Percentiles rank a stretch among this genome's conserved stretches.
Conservation (phyloP, 2,888 invertebrate genomes). For the Sceliomorpha sp. region DNA sequence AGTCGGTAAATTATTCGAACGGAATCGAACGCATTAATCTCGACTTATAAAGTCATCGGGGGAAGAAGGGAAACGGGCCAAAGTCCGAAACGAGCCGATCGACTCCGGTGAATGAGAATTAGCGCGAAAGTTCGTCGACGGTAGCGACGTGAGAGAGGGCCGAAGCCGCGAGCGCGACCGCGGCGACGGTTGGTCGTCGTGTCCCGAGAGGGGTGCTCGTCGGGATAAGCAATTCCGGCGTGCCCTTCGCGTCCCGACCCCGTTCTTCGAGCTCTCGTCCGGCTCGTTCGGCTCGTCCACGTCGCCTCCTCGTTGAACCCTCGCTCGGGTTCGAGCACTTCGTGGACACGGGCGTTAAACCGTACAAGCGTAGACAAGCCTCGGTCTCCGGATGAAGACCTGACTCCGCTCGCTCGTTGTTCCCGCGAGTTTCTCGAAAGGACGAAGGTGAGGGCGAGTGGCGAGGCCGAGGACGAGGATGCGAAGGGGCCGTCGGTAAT, state of each 20-base stretch:
- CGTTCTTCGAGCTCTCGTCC: slow-evolving; percentile 27
- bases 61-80: slow-evolving; percentile 38
- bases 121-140: slow-evolving; percentile 48
- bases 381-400: slow-evolving; percentile 64
- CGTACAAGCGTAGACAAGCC: slow-evolving; percentile 44
- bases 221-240: slow-evolving; percentile 16
- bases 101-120: slow-evolving; percentile 48
- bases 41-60: slow-evolving; percentile 50
- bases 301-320: slow-evolving; percentile 41
- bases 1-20: slow-evolving; percentile 48
- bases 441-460: slow-evolving; percentile 65
- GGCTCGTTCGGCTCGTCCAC: background rate
- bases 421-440: slow-evolving; percentile 63
- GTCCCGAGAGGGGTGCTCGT: background rate
- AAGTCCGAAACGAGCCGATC: slow-evolving; percentile 48
- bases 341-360: slow-evolving; percentile 39
- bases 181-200: slow-evolving; percentile 36
- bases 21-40: slow-evolving; percentile 54
- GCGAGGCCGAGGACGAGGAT: slow-evolving; percentile 52
- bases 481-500: slow-evolving; percentile 72
- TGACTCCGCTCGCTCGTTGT: slow-evolving; percentile 62
- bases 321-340: slow-evolving; percentile 20
- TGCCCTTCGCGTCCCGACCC: slow-evolving; percentile 11
- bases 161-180: slow-evolving; percentile 13
- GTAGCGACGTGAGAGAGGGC: background rate